Conservation (phyloP, 2,888 invertebrate species). For the Choristoneura rosaceana region DNA sequence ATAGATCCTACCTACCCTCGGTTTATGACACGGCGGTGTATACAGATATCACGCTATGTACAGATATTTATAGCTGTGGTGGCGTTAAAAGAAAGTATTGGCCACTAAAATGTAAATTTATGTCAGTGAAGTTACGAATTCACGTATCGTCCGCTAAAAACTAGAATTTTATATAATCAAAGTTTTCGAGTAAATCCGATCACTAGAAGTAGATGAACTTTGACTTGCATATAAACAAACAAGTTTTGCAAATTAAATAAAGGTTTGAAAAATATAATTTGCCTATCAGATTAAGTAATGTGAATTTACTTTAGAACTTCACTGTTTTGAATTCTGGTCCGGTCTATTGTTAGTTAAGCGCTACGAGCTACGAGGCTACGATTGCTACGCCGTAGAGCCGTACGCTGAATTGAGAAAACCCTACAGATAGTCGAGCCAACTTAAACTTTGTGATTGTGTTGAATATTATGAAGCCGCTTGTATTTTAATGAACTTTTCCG, state of each 20-base stretch:
- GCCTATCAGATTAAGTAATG: too few species aligned
- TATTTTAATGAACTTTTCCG: neutral
- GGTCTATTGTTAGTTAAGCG: neutral
- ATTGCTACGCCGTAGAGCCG: slow-evolving; percentile 24
- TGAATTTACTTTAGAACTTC: too few species aligned
- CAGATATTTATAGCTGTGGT: slow-evolving; percentile 24
- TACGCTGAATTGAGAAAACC: too few species aligned
- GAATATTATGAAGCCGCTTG: neutral
- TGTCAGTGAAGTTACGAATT: neutral
- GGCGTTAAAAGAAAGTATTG: slow-evolving; percentile 9
- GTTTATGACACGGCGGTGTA: slow-evolving; percentile 30
- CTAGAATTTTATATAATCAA: too few species aligned
- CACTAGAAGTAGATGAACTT: too few species aligned
- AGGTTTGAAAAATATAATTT: too few species aligned
- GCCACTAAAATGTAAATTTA: slow-evolving; percentile 7
- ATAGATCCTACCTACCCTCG: slow-evolving; percentile 18
- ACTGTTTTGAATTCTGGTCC: neutral
- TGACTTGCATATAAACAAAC: too few species aligned
- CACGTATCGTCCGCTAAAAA: too few species aligned
- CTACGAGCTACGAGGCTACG: slow-evolving; percentile 16
- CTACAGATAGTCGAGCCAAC: neutral
- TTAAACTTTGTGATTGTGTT: neutral
- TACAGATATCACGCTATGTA: slow-evolving; percentile 21
- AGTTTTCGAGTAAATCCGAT: too few species aligned
- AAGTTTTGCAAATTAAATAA: too few species aligned